These are phyloP conservation scores for Cryptoprocta ferox DNA, from an alignment of 2,797 vertebrate species.

Conservation along the genomic window DNA sequence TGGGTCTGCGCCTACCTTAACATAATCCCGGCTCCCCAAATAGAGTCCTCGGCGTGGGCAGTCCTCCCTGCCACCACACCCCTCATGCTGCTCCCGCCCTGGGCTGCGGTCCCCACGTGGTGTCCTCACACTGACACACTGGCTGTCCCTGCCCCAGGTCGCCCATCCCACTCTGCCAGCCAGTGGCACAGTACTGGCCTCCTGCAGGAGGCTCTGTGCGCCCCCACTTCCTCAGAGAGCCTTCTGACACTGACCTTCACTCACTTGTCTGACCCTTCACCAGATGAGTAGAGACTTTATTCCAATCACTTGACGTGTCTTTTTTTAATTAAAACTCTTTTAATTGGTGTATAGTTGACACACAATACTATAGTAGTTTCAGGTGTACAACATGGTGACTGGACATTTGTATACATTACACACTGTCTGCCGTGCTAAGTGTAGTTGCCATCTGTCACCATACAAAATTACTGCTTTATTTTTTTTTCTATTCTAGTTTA, in stretches of 20 bases:
- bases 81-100: too few species aligned
- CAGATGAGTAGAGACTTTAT: not conserved
- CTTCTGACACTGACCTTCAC: too few species aligned
- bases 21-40: too few species aligned
- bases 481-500: too few species aligned
- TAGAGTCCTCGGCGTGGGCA: fast-evolving
- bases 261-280: not conserved
- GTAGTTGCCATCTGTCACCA: too few species aligned
- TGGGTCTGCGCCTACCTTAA: not conserved
- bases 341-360: too few species aligned
- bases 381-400: too few species aligned
- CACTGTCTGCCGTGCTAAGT: too few species aligned
- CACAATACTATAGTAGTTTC: too few species aligned
- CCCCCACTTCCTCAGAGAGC: not conserved
- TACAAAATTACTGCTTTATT: too few species aligned
- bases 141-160: not conserved
- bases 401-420: too few species aligned
- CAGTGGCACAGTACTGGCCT: not conserved
- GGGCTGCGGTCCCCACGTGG: not conserved
- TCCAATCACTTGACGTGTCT: not conserved
- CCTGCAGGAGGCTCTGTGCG: not conserved
- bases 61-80: not conserved
- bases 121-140: not conserved
- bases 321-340: too few species aligned
- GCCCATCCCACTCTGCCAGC: not conserved